These are phyloP conservation scores for Orchestia grillus DNA, from an alignment of 1,140 invertebrate genomes.

Conservation along the genomic window DNA sequence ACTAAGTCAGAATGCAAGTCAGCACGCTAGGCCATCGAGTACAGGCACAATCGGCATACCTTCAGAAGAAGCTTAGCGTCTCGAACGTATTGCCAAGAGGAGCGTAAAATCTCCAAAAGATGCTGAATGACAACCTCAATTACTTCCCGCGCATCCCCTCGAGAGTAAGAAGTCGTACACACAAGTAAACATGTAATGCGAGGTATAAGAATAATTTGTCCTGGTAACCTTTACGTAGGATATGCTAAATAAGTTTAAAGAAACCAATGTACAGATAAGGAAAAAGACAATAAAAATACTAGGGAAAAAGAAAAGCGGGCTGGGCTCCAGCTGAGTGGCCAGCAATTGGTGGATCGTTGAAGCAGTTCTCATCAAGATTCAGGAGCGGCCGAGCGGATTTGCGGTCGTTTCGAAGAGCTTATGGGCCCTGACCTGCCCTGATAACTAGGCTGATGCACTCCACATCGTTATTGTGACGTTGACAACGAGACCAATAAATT, in stretches of 20 bases:
- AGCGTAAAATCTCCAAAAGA: no score
- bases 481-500: slow-evolving; percentile 51
- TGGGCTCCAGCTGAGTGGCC: background rate
- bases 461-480: slow-evolving; percentile 54
- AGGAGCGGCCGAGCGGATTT: slow-evolving; percentile 48
- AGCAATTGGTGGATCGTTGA: slow-evolving; percentile 15
- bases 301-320: background rate
- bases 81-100: no score
- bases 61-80: background rate
- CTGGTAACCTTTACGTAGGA: background rate
- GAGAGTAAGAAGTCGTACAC: background rate
- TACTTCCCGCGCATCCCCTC: background rate
- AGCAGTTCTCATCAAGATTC: slow-evolving; percentile 54
- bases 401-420: slow-evolving; percentile 53
- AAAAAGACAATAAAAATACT: background rate
- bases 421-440: slow-evolving; percentile 49
- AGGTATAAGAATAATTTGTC: background rate
- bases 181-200: background rate
- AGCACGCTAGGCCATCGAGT: background rate
- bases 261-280: background rate
- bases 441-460: slow-evolving; percentile 41
- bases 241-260: background rate
- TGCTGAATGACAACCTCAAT: background rate
- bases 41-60: background rate
- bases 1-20: no score